Base-by-base conservation (phyloP, 2,888 invertebrate species). In the Sussaba pulchella region DNA sequence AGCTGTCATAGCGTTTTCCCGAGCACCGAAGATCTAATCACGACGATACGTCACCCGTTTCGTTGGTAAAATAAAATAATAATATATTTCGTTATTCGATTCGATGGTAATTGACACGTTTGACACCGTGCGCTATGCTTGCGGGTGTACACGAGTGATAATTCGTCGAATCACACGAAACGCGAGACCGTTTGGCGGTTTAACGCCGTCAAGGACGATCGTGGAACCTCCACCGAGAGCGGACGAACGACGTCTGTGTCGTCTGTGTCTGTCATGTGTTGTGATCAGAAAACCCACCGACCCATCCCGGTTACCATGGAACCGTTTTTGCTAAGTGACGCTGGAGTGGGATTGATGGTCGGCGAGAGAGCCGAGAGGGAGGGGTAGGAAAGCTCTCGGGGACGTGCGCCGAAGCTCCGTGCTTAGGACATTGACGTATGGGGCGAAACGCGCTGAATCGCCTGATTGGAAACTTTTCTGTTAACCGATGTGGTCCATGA, bases 301-400 rank as follows among this genome's bases (percentile, higher is more conserved):
- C 85, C 87, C 85, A 86, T 85, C 86, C 87, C 84, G 86, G 89
- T 90, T 90, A 87, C 89, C 87, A 90, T 90, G 89, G 88, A 80
- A 83, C 73, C 76, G 70, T 74, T 77, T 76, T 74, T 69, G 52
- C 63, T 75, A 17, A 61, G 43, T 52, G 57, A 19, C 52, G 75
- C 39, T 57, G 72, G 64, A 12, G 73, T 36, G 47, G n/a, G 43
- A 50, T 57, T n/a, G n/a, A 64, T 63, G 47, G n/a, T 12, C 12
- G 21, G 31, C 21, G 43, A 31, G 66, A 17, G 43, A 26, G 66
- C 10, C 26, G 24, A 26, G 39, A 14, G 63, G 24, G 39, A 36
- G 24, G 61, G 45, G 61, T 17, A 12, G 47, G 6, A 24, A 17
- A 24, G 9, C 1, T 10, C 10, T 21, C 21, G 52, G 14, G 17